These are phyloP conservation scores for Eidolon helvum DNA, from an alignment of 2,113 vertebrate genomes.

Conservation along the genomic window DNA sequence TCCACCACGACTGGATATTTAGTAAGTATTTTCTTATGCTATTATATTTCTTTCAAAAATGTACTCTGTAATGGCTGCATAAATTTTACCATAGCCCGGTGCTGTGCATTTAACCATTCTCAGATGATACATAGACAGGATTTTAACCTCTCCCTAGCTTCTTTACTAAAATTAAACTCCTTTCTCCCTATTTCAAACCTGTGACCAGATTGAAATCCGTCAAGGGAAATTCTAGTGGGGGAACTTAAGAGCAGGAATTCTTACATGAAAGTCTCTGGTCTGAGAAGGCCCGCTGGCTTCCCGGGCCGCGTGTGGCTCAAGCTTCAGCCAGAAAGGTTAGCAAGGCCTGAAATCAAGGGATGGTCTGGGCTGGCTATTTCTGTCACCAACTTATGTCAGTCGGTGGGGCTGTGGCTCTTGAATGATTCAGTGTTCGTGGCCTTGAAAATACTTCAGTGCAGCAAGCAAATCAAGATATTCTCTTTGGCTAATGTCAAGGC, in stretches of 20 bases:
- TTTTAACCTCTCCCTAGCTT: neutral
- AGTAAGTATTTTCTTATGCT: neutral
- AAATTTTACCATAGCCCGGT: neutral
- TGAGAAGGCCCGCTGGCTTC: neutral
- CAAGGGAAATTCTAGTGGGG: neutral
- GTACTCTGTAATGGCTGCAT: neutral
- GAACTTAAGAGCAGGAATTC: neutral
- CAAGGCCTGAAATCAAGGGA: neutral
- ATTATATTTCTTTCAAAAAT: neutral
- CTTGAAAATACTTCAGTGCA: neutral
- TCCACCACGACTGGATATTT: neutral
- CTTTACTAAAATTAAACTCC: constrained; percentile 29
- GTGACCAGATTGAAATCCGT: neutral
- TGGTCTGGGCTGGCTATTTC: neutral
- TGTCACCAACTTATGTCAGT: neutral
- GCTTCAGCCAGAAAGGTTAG: neutral
- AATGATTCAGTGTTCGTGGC: neutral
- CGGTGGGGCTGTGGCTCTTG: neutral
- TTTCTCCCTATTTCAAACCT: neutral
- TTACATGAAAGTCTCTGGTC: neutral
- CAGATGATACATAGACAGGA: neutral
- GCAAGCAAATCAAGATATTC: neutral
- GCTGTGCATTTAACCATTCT: neutral
- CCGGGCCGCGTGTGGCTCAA: neutral
- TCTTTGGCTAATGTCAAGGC: neutral